A percentile compares a stretch with the other conserved stretches of the same genome.
These are phyloP conservation scores for Halcyon badia DNA, from an alignment of 2,797 vertebrate genomes.

Conservation along the genomic window DNA sequence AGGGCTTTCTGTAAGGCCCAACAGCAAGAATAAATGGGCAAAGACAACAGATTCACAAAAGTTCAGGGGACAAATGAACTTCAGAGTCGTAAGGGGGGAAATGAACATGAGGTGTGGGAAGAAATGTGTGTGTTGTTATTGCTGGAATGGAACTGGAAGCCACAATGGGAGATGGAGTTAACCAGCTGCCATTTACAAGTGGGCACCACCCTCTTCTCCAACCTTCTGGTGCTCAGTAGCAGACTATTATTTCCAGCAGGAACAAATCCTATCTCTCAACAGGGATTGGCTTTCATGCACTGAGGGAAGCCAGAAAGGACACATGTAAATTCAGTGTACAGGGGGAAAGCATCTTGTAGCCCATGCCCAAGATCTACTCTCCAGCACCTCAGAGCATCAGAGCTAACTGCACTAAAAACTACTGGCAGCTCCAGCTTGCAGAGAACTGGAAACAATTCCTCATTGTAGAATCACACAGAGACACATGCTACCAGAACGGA, in stretches of 20 bases:
- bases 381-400: not conserved
- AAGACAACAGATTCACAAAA: not conserved
- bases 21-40: not conserved
- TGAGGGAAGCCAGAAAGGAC: not conserved
- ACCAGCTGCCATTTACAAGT: not conserved
- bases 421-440: not conserved
- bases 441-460: not conserved
- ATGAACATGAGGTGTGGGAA: not conserved
- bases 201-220: not conserved
- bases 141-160: not conserved
- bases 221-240: not conserved
- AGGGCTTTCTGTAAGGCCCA: not conserved
- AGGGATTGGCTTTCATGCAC: rapidly evolving
- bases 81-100: not conserved
- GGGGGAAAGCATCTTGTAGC: rapidly evolving
- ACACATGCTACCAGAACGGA: rapidly evolving
- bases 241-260: not conserved
- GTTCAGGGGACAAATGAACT: not conserved
- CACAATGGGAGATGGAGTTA: rapidly evolving
- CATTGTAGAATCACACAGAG: rapidly evolving
- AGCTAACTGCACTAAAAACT: not conserved
- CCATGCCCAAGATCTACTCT: not conserved
- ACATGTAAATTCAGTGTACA: rapidly evolving
- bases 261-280: not conserved
- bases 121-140: rapidly evolving